phyloP scores from a whole-genome alignment of 2,797 vertebrate genomes.

The Danio aesculapii region DNA sequence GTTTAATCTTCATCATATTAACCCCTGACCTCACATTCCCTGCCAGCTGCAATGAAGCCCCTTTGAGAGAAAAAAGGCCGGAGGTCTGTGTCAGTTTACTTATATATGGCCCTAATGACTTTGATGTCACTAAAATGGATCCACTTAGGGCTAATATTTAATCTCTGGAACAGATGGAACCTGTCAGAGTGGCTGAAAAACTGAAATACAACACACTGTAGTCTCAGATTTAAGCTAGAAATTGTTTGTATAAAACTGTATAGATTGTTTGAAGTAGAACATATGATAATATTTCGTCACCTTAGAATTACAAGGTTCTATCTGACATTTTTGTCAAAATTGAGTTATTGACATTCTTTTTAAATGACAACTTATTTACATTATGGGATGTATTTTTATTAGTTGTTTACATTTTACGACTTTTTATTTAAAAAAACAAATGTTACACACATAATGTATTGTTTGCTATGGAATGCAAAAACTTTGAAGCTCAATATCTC shows the following conservation, averaged over 20 bases:
- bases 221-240: background rate
- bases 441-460: no score
- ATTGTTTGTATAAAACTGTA: background rate
- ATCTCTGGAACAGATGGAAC: slow-evolving; percentile 1
- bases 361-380: no score
- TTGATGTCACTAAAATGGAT: slow-evolving; percentile 9
- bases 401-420: no score
- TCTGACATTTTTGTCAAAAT: no score
- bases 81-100: background rate
- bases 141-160: background rate
- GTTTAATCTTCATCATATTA: slow-evolving; percentile 8
- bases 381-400: no score
- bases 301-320: no score
- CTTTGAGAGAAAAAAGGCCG: background rate
- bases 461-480: no score
- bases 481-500: no score
- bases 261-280: background rate
- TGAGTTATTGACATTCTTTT: no score
- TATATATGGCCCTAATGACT: background rate
- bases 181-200: background rate
- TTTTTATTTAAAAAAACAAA: no score
- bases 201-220: background rate
- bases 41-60: slow-evolving; percentile 5
- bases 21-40: slow-evolving; percentile 9
- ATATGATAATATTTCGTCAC: background rate